Evolutionary conservation across 2,888 invertebrate species (phyloP), one percentile per base, ranked within the genome.

Genomic region (Pomacea canaliculata): DNA sequence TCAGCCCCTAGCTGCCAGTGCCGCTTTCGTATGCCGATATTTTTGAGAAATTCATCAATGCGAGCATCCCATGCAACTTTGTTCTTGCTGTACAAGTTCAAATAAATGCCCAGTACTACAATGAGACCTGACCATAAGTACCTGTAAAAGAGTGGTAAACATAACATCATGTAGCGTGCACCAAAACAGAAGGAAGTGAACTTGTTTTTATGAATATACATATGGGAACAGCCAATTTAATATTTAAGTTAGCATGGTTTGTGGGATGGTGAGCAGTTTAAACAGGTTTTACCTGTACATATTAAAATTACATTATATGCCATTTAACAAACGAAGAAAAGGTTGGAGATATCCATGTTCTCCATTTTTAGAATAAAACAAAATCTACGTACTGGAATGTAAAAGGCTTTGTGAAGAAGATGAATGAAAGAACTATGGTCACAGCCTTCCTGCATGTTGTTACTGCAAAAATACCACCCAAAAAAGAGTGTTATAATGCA

Each of bases 401-500:
- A 88, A 97, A 97, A 7, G 98, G 97, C 91, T 98, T 98, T 90
- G 95, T 94, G 90, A 99, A 99, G 87, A 98, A 94, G 74, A 98
- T 83, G 91, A 99, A 99, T 0, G 98, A 98, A 82, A 98, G 93
- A 59, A 96, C 92, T 76, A 98, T 97, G 7, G 98, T 96, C 27
- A 98, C 93, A 0, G 96, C 97, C 92, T 98, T 98, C 65, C 92
- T 84, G 77, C 91, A 91, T 16, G 92, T 92, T 7, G 92, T 92
- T 1, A 97, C 96, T 91, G 88, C 73, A 89, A 90, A 74, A 77
- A 71, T 78, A 76, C 67, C 23, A 68, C 23, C 23, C 23, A 23
- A 70, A 63, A 19, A 65, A 16, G 19, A 4, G 37, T 37, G 3
- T 37, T 37, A 37, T 37, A 1, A 37, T 37, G 37, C 37, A 37